Conservation (phyloP, 2,888 invertebrate species). For the Nomada lathburiana region DNA sequence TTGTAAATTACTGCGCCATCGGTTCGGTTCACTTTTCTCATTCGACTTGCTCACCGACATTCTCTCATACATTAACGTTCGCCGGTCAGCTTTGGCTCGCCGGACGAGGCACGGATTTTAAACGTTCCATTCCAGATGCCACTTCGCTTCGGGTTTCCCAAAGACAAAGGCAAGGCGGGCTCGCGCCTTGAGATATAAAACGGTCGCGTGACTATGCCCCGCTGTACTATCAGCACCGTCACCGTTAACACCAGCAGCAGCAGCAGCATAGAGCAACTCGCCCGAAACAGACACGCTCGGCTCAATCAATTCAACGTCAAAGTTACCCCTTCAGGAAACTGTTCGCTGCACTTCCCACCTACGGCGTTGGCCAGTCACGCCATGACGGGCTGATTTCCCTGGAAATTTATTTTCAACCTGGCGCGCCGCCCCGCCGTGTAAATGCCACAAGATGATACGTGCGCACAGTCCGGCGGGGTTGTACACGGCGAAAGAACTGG, state of each 20-base stretch:
- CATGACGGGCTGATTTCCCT: constrained; percentile 77
- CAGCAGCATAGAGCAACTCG: constrained; percentile 44
- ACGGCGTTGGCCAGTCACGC: constrained; percentile 74
- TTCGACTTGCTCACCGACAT: too few species aligned
- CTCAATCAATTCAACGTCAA: constrained; percentile 82
- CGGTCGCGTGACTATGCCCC: constrained; percentile 70
- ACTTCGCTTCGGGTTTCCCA: too few species aligned
- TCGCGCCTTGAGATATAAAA: neutral
- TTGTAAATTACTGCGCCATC: too few species aligned
- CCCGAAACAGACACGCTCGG: constrained; percentile 69
- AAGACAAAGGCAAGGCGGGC: too few species aligned
- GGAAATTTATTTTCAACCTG: constrained; percentile 78
- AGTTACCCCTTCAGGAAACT: constrained; percentile 73
- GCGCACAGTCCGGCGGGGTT: neutral
- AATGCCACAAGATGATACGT: constrained; percentile 43
- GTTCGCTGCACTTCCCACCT: constrained; percentile 59
- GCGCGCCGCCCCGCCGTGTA: constrained; percentile 48
- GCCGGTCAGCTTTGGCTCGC: too few species aligned
- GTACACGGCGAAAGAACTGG: constrained; percentile 1
- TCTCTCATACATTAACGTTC: too few species aligned
- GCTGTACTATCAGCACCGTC: constrained; percentile 60
- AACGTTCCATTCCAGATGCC: too few species aligned
- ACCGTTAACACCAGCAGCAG: constrained; percentile 41
- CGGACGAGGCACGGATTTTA: too few species aligned
- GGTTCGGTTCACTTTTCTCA: too few species aligned